These are phyloP conservation scores for Macrobrachium rosenbergii DNA, from an alignment of 1,140 invertebrate species.

Conservation along the genomic window DNA sequence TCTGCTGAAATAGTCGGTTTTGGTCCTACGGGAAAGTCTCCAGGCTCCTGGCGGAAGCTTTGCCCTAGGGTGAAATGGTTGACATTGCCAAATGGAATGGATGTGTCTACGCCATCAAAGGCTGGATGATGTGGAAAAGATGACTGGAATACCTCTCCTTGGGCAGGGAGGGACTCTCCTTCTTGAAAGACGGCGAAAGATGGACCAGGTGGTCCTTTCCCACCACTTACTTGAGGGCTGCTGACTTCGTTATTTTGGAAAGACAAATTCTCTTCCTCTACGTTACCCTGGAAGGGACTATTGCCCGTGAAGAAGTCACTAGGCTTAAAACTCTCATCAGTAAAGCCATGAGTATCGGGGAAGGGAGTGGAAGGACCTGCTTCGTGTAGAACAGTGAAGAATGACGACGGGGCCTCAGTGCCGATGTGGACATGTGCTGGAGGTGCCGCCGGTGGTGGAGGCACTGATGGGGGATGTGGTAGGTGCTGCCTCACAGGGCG, in stretches of 20 bases:
- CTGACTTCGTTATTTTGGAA: not conserved
- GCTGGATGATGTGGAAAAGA: not conserved
- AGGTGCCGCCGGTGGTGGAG: not conserved
- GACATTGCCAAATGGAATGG: slow-evolving; percentile 45
- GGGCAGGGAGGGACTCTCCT: not conserved
- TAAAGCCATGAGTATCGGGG: slow-evolving; percentile 35
- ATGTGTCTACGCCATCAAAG: not conserved
- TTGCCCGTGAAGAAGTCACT: slow-evolving; percentile 18
- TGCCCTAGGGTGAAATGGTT: slow-evolving; percentile 26
- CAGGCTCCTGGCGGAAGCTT: too few relatives aligned
- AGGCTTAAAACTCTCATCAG: slow-evolving; percentile 46
- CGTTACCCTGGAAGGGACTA: slow-evolving; percentile 48
- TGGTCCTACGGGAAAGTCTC: too few relatives aligned
- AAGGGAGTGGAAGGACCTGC: not conserved
- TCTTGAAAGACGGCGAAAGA: not conserved
- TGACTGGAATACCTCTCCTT: not conserved
- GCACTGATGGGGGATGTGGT: not conserved
- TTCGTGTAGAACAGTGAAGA: slow-evolving; percentile 51
- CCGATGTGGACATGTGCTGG: not conserved
- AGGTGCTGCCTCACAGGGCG: not conserved
- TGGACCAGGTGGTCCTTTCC: slow-evolving; percentile 17
- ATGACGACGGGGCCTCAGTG: slow-evolving; percentile 26
- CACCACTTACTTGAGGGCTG: too few relatives aligned
- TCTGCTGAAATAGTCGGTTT: too few relatives aligned
- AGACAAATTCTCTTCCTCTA: slow-evolving; percentile 30